A percentile compares a stretch with the other conserved stretches of the same genome.
phyloP scores from a whole-genome alignment of 2,888 invertebrate genomes.

The Timandra comae region DNA sequence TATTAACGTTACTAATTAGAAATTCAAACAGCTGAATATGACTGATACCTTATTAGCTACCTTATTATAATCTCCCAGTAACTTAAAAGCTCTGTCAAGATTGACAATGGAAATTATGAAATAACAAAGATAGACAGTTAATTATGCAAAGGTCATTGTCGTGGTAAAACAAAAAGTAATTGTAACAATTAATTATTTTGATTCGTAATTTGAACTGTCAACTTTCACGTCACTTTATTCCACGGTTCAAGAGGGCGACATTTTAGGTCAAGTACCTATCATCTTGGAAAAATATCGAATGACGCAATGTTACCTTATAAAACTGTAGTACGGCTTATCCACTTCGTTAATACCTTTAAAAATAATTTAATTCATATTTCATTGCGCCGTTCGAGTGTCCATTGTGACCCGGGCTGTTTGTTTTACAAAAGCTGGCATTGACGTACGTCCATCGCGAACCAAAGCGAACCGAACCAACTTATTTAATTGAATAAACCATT shows the following conservation, averaged over 20 bases:
- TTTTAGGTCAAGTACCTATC: conserved; percentile 30
- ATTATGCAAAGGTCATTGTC: conserved; percentile 36
- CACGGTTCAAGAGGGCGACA: conserved; percentile 19
- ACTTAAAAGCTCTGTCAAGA: background rate
- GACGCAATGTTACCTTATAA: conserved; percentile 1
- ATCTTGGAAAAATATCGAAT: conserved; percentile 13
- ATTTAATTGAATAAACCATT: conserved; percentile 23
- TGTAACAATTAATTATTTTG: conserved; percentile 44
- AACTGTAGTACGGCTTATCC: too few relatives aligned
- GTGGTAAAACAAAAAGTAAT: conserved; percentile 37
- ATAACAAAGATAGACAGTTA: conserved; percentile 6
- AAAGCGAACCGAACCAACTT: too few relatives aligned
- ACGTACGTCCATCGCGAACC: conserved; percentile 10
- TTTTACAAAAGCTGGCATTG: conserved; percentile 3
- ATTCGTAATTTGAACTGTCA: conserved; percentile 47
- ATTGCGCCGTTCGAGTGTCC: too few relatives aligned
- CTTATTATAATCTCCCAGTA: too few relatives aligned
- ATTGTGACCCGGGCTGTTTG: conserved; percentile 5
- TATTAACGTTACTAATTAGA: too few relatives aligned
- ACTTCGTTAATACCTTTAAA: too few relatives aligned
- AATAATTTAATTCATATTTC: too few relatives aligned
- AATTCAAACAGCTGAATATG: too few relatives aligned
- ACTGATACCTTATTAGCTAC: too few relatives aligned
- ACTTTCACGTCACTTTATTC: conserved; percentile 30
- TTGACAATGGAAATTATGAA: conserved; percentile 4